Evolutionary conservation across 2,113 vertebrate genomes (phyloP), one percentile per base, ranked within the genome.

Genomic region (Porphyrio hochstetteri): DNA sequence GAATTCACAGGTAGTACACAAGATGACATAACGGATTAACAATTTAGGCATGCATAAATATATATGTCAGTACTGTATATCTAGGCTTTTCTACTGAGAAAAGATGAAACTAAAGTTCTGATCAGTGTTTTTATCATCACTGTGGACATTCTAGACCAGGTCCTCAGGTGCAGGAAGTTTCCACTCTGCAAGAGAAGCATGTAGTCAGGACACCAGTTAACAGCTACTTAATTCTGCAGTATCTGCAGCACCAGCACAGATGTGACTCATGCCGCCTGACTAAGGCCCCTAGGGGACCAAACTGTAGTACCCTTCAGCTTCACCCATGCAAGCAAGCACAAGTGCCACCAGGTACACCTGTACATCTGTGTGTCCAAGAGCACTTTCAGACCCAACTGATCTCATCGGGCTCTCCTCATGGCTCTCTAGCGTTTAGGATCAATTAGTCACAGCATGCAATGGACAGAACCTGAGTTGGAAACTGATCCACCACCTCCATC

Each of bases 341-440:
- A 46, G 63, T 36, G 38, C 46, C 52, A 89, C 31, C 56, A 65
- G 29, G 19, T 16, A 36, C 14, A 17, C 3, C 1, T 4, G 7
- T 7, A 24, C 7, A 5, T 35, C 57, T 1, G 0, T 63, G 46
- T n/a, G 11, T 21, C 70, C 31, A 24, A 55, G 68, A 63, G n/a
- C 11, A 7, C 19, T 20, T 70, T 59, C 61, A 4, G 4, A 18
- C 5, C 25, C 3, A 7, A n/a, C 40, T 70, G 70, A 42, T 50
- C 53, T 71, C 57, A 72, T 5, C 13, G 7, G 1, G 9, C 36
- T 44, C 53, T 78, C 48, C 38, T 0, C 0, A 44, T 6, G 56
- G 33, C 33, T 59, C 36, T 75, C 52, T 11, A 9, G 38, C 2
- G 3, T 21, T 16, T 24, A 31, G 61, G 8, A 79, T 42, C 8